Conservation (phyloP, 2,888 invertebrate species). For the Blera fallax region DNA sequence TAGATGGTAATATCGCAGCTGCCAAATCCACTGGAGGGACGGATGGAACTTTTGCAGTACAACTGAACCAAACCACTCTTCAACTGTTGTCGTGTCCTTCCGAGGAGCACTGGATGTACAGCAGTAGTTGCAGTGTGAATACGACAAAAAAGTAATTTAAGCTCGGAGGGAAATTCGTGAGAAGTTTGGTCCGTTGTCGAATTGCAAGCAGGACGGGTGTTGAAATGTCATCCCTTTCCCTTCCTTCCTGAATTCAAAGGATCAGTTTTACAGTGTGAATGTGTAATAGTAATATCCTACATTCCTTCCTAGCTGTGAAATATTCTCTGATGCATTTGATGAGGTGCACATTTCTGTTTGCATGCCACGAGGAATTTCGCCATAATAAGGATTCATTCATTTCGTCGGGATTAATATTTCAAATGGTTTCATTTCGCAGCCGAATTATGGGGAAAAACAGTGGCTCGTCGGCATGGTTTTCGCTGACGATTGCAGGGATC, state of each 20-base stretch:
- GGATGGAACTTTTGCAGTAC: not conserved
- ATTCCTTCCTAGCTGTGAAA: constrained; percentile 18
- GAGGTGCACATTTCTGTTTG: constrained; percentile 22
- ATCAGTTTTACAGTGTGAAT: not conserved
- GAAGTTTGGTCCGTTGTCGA: constrained; percentile 24
- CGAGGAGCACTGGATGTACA: not conserved
- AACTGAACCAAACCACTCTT: not conserved
- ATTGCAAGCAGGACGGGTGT: not conserved
- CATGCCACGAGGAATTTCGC: not conserved
- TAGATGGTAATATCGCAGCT: constrained; percentile 34
- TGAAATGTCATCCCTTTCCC: not conserved
- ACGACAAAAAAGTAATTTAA: constrained; percentile 46
- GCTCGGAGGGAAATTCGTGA: constrained; percentile 5
- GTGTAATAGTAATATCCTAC: constrained; percentile 13
- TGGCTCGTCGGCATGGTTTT: not conserved
- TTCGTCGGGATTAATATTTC: constrained; percentile 40
- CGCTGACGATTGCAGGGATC: not conserved
- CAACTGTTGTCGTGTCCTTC: not conserved
- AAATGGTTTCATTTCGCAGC: constrained; percentile 17
- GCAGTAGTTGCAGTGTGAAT: not conserved
- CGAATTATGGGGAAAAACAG: not conserved
- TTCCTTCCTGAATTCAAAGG: not conserved
- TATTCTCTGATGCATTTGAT: constrained; percentile 42
- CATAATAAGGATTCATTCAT: constrained; percentile 45
- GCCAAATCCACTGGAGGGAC: not conserved